Conservation (phyloP, 2,888 invertebrate species). For the Euclidia mi region DNA sequence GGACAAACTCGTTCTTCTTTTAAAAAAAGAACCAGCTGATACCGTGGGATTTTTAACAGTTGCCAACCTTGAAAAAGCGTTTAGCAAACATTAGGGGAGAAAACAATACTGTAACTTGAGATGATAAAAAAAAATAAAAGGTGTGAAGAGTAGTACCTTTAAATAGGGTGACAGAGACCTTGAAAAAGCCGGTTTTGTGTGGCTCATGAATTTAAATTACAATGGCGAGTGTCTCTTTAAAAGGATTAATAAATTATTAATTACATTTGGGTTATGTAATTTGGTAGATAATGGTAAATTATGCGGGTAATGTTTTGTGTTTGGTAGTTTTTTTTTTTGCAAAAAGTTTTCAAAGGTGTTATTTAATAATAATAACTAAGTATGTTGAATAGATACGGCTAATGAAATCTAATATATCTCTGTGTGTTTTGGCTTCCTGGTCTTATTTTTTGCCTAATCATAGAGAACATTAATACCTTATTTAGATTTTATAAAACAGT, state of each 20-base stretch:
- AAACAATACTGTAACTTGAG: conserved; percentile 58
- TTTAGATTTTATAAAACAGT: no score
- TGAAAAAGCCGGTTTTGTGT: conserved; percentile 48
- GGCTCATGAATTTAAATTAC: conserved; percentile 53
- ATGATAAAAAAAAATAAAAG: conserved; percentile 53
- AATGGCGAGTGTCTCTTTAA: conserved; percentile 41
- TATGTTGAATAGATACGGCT: no score
- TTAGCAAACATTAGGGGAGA: conserved; percentile 72
- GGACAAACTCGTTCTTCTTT: conserved; percentile 16
- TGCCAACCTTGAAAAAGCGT: conserved; percentile 67
- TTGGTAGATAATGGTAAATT: conserved; percentile 48
- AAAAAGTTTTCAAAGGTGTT: neutral
- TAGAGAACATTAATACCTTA: no score
- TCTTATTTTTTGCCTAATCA: no score
- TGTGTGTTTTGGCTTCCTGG: no score
- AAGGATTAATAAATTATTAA: conserved; percentile 56
- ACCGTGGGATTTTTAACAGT: conserved; percentile 72
- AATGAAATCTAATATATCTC: no score
- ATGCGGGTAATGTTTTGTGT: conserved; percentile 32
- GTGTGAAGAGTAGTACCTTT: conserved; percentile 56
- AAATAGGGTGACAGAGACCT: conserved; percentile 54
- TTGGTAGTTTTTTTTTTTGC: conserved; percentile 2
- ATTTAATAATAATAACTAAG: neutral
- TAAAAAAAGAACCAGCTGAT: conserved; percentile 30
- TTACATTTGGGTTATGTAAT: conserved; percentile 45